Evolutionary conservation across 1,140 invertebrate species (phyloP).

Genomic region (Drosophila ohnishii): DNA sequence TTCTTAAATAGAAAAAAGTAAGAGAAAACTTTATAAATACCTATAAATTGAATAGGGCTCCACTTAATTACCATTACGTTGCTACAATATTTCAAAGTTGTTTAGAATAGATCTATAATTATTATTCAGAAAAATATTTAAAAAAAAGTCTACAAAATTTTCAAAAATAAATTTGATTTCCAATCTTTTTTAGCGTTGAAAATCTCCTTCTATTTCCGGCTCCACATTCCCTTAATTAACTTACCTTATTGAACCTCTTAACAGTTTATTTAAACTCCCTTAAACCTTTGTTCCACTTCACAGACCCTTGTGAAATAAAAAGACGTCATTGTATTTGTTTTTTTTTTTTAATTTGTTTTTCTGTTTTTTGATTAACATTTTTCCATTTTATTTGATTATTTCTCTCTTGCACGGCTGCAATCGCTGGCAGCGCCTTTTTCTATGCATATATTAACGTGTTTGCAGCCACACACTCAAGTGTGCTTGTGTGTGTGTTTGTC

Average conservation of each 20-base stretch:
- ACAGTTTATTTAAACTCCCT: not conserved
- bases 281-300: not conserved
- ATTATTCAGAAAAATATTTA: too few species aligned
- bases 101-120: too few species aligned
- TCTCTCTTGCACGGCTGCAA: slow-evolving; percentile 63
- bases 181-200: not conserved
- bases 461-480: slow-evolving; percentile 37
- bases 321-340: slow-evolving; percentile 32
- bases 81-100: too few species aligned
- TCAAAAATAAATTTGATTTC: not conserved
- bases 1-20: too few species aligned
- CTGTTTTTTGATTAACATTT: slow-evolving; percentile 81
- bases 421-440: slow-evolving; percentile 59
- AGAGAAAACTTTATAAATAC: too few species aligned
- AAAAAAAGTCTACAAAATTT: too few species aligned
- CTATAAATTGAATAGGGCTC: too few species aligned
- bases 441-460: slow-evolving; percentile 78
- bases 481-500: slow-evolving; percentile 9
- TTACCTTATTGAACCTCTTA: not conserved
- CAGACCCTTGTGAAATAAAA: slow-evolving; percentile 7
- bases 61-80: too few species aligned
- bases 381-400: slow-evolving; percentile 82
- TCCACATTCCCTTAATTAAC: too few species aligned
- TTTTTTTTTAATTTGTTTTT: slow-evolving; percentile 51
- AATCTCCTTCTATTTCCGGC: not conserved